Evolutionary conservation across 1,140 invertebrate genomes (phyloP).

Genomic region (Drosophila arizonae): DNA sequence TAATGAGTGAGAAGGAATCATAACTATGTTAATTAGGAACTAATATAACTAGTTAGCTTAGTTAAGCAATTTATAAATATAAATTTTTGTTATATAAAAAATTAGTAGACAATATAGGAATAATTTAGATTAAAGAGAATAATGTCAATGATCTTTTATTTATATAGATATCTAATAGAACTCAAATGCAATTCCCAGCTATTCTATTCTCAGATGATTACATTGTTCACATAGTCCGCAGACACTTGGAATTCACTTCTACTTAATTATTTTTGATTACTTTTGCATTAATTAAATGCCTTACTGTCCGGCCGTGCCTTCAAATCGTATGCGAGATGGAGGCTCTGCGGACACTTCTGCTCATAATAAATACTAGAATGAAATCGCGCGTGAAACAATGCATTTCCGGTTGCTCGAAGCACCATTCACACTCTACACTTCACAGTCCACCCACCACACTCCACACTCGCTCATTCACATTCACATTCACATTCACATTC

Average conservation of each 20-base stretch:
- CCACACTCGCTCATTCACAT: constrained; percentile 21
- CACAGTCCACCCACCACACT: neutral
- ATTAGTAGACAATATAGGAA: too few relatives aligned
- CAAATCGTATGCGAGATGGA: neutral
- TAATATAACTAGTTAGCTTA: too few relatives aligned
- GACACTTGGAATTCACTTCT: constrained; percentile 17
- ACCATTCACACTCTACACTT: constrained; percentile 15
- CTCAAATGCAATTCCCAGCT: too few relatives aligned
- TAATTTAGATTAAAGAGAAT: too few relatives aligned
- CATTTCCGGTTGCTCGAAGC: constrained; percentile 58
- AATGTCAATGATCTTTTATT: too few relatives aligned
- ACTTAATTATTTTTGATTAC: constrained; percentile 73
- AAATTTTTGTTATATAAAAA: too few relatives aligned
- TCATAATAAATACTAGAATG: constrained; percentile 62
- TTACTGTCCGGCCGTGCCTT: constrained; percentile 1
- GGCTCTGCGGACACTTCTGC: constrained; percentile 10
- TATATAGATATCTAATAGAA: too few relatives aligned
- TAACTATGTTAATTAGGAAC: too few relatives aligned
- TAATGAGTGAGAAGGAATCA: too few relatives aligned
- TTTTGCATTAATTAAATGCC: constrained; percentile 62
- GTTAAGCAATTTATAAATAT: too few relatives aligned
- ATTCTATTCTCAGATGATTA: too few relatives aligned
- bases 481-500: constrained; percentile 12
- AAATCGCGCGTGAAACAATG: constrained; percentile 78
- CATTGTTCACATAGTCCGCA: neutral